phyloP scores from a whole-genome alignment of 2,113 vertebrate species.

The Pyrgilauda ruficollis region DNA sequence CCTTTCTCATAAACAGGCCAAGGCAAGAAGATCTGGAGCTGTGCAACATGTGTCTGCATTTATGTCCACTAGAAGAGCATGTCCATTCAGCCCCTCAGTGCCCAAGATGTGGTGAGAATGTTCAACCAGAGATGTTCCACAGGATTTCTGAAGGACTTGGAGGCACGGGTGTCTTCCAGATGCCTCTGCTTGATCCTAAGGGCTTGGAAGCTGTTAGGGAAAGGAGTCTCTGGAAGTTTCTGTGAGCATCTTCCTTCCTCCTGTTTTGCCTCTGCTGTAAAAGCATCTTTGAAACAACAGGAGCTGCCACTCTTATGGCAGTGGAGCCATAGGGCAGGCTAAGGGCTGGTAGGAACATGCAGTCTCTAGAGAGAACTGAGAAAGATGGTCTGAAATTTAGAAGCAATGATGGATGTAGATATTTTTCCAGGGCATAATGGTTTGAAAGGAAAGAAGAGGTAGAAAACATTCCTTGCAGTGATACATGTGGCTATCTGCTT shows the following conservation, averaged over 20 bases:
- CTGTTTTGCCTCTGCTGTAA: not conserved
- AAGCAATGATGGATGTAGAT: not conserved
- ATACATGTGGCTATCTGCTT: not conserved
- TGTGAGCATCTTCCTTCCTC: not conserved
- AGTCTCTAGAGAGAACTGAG: not conserved
- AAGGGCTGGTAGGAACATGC: not conserved
- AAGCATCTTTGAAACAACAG: not conserved
- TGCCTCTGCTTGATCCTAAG: not conserved
- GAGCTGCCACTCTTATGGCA: not conserved
- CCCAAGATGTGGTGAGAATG: not conserved
- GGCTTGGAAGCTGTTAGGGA: not conserved
- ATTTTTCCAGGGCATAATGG: not conserved
- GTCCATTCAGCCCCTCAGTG: too few species aligned
- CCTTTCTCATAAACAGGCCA: not conserved
- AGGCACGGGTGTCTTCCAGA: not conserved
- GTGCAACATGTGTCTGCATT: not conserved
- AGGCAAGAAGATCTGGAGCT: not conserved
- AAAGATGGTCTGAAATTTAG: not conserved
- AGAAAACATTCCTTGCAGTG: not conserved
- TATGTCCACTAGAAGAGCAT: not conserved
- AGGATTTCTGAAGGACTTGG: not conserved
- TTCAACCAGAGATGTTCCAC: not conserved
- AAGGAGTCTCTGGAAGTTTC: not conserved
- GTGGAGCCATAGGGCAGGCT: not conserved
- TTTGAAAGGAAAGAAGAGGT: not conserved